phyloP scores from a whole-genome alignment of 2,888 invertebrate genomes.

The Xiphydria camelus region DNA sequence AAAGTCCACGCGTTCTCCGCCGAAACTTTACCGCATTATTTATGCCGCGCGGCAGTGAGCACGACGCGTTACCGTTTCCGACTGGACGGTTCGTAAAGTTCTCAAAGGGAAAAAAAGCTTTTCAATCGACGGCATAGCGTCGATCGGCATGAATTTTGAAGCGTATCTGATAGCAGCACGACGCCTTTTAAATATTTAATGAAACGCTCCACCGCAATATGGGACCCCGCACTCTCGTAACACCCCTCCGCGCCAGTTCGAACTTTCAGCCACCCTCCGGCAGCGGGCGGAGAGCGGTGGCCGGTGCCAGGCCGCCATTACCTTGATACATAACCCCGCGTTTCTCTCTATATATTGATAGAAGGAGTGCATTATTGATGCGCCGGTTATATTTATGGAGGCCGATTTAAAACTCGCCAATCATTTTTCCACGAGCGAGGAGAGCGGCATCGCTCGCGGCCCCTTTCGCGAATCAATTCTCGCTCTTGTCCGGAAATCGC shows the following conservation, averaged over 20 bases:
- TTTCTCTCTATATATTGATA: constrained; percentile 30
- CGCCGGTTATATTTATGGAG: constrained; percentile 33
- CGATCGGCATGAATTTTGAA: constrained; percentile 29
- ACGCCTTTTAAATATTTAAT: constrained; percentile 52
- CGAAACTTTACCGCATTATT: no score
- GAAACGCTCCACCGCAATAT: constrained; percentile 54
- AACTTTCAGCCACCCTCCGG: no score
- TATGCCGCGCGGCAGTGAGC: no score
- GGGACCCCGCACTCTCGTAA: constrained; percentile 30
- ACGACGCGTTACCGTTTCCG: no score
- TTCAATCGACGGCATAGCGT: constrained; percentile 34
- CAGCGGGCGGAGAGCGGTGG: background rate
- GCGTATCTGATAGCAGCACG: constrained; percentile 44
- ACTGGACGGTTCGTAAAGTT: constrained; percentile 9
- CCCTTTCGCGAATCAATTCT: no score
- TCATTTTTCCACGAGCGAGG: constrained; percentile 25
- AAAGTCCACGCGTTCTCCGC: no score
- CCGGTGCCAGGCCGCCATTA: constrained; percentile 36
- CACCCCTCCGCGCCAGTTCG: constrained; percentile 8
- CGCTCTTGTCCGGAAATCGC: no score
- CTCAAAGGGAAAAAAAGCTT: constrained; percentile 28
- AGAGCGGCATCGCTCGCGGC: background rate
- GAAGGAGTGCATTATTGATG: constrained; percentile 33
- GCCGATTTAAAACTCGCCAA: constrained; percentile 24
- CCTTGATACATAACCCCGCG: constrained; percentile 45